These are phyloP conservation scores for Ornithorhynchus anatinus DNA, from an alignment of 2,113 vertebrate genomes.

Conservation along the genomic window DNA sequence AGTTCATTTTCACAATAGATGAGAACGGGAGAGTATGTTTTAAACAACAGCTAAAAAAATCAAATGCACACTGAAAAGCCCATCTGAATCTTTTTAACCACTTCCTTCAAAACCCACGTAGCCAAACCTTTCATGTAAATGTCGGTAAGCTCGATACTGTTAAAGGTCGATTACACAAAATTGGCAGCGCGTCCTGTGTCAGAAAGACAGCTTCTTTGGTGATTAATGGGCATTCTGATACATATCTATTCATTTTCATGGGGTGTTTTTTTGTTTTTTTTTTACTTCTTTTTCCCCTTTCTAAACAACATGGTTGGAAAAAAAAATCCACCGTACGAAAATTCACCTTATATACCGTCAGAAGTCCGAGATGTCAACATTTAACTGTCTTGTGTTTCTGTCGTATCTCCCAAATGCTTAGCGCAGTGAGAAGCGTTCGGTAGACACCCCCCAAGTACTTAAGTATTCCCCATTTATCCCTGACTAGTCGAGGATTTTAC, in stretches of 20 bases:
- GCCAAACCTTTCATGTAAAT: conserved; percentile 57
- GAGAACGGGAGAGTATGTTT: conserved; percentile 51
- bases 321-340: no score
- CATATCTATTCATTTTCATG: background rate
- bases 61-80: conserved; percentile 46
- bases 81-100: conserved; percentile 59
- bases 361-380: no score
- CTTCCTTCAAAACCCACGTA: conserved; percentile 58
- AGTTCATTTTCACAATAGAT: conserved; percentile 53
- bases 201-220: background rate
- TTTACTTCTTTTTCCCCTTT: background rate
- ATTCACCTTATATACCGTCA: no score
- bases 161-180: conserved; percentile 70
- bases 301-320: no score
- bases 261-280: background rate
- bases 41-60: conserved; percentile 28
- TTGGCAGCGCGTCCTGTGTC: background rate
- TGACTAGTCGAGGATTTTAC: no score
- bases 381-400: no score
- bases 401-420: no score
- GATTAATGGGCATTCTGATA: background rate
- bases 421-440: no score
- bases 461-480: no score
- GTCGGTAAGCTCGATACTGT: conserved; percentile 51
- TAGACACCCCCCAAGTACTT: no score